These are phyloP conservation scores for Phacellophora camtschatica DNA, from an alignment of 30 jellyfish, hydroid and myxozoan genomes.

Conservation along the genomic window DNA sequence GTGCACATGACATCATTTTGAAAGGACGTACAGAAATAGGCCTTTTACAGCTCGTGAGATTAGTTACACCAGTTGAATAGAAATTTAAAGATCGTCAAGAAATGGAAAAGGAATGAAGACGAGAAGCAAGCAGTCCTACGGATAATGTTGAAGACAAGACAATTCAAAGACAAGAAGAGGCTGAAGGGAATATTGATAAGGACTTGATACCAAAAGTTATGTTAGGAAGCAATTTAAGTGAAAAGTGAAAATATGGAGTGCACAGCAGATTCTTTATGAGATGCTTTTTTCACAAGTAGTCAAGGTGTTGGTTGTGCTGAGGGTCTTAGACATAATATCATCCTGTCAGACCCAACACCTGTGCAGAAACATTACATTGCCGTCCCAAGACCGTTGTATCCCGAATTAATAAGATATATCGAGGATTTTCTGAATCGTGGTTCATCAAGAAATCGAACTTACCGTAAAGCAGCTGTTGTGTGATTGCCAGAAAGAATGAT, in stretches of 20 bases:
- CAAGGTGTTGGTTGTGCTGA: not conserved
- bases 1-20: slow-evolving; percentile 8
- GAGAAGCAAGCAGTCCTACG: not conserved
- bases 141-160: not conserved
- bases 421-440: not conserved
- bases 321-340: too few relatives aligned
- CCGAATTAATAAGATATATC: slow-evolving; percentile 26
- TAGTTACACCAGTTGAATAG: not conserved
- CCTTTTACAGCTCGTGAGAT: not conserved
- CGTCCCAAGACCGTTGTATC: slow-evolving; percentile 31
- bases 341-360: not conserved
- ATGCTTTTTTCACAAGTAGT: not conserved
- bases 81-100: not conserved
- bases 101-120: not conserved
- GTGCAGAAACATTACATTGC: slow-evolving; percentile 5
- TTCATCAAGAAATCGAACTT: not conserved
- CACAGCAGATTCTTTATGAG: not conserved
- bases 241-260: not conserved
- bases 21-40: not conserved
- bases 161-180: not conserved
- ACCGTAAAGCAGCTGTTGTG: not conserved
- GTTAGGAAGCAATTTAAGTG: not conserved
- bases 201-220: not conserved
- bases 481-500: not conserved
- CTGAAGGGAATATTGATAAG: not conserved